phyloP scores from a whole-genome alignment of 2,113 vertebrate species.

The Semicossyphus pulcher region DNA sequence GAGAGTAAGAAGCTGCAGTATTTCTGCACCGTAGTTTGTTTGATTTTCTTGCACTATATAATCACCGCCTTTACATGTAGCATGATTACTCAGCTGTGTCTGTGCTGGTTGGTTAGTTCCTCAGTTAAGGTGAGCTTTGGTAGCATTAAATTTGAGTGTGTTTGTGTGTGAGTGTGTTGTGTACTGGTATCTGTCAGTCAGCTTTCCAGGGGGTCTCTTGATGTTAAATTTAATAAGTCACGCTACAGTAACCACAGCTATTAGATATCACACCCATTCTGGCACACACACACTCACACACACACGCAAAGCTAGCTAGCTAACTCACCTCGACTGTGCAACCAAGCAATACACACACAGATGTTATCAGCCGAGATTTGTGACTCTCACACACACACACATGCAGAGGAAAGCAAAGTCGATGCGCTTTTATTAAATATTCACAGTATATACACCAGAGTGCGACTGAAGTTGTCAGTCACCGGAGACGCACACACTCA shows the following conservation, averaged over 20 bases:
- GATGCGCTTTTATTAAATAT: constrained; percentile 10
- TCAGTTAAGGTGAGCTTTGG: constrained; percentile 13
- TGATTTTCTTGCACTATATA: neutral
- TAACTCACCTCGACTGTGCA: constrained; percentile 15
- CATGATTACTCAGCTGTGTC: constrained; percentile 20
- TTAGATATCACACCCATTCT: constrained; percentile 63
- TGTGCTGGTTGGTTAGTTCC: constrained; percentile 27
- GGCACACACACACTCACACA: constrained; percentile 25
- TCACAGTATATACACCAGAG: neutral
- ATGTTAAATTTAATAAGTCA: constrained; percentile 75
- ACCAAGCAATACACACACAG: constrained; percentile 27
- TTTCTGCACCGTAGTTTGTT: neutral
- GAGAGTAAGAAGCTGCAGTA: neutral
- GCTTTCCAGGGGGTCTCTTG: constrained; percentile 62
- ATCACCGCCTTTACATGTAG: constrained; percentile 5
- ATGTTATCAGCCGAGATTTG: constrained; percentile 22
- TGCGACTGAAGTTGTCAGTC: neutral
- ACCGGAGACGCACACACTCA: constrained; percentile 9
- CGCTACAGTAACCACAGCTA: constrained; percentile 69
- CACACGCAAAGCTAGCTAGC: constrained; percentile 33
- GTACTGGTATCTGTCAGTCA: constrained; percentile 57
- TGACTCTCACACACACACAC: constrained; percentile 4
- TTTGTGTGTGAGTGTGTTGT: neutral
- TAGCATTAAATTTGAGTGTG: neutral
- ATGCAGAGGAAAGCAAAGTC: neutral